Base-by-base conservation (phyloP, 2,113 vertebrate species). In the Leptobrachium ailaonicum region DNA sequence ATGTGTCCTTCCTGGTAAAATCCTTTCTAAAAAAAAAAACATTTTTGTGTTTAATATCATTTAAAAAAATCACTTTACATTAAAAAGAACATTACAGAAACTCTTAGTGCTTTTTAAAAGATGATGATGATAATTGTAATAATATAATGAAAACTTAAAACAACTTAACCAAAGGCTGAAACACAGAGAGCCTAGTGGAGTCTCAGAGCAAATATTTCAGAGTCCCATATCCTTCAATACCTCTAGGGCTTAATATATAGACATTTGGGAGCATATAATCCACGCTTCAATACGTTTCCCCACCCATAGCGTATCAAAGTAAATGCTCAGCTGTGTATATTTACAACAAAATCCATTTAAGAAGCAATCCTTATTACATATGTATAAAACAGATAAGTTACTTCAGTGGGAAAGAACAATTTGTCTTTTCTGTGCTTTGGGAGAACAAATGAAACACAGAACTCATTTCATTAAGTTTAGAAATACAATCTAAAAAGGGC, bases 301-400 rank as follows among this genome's bases (percentile, higher is more conserved):
- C 64, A 62, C 72, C 72, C 64, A 47, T 67, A 68, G 69, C 71
- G 50, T 69, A 74, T 69, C 73, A 85, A 82, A 88, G 42, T 73
- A 85, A 83, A 69, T 87, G 71, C 75, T 84, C 68, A 79, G 41
- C 75, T 88, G 86, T 80, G 83, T 82, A 84, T 82, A 83, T 0
- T 13, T 87, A 86, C 0, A 83, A 41, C 0, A 41, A 86, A 86
- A 89, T 88, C 85, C 84, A 84, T 88, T 86, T 86, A 82, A 85
- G 83, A 88, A 60, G 45, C 72, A 88, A 86, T 89, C 82, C 56
- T 83, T 86, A 85, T 66, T 85, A 87, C 82, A 86, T 6, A 6
- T 85, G 72, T 85, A 89, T 40, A 63, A 82, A 86, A 85, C 67
- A 79, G 83, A 47, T 83, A 89, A 87, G 64, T 78, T 83, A 86